Evolutionary conservation across 1,140 invertebrate species (phyloP), one percentile per base, ranked within the genome.

Genomic region (Matsumurasca onukii): DNA sequence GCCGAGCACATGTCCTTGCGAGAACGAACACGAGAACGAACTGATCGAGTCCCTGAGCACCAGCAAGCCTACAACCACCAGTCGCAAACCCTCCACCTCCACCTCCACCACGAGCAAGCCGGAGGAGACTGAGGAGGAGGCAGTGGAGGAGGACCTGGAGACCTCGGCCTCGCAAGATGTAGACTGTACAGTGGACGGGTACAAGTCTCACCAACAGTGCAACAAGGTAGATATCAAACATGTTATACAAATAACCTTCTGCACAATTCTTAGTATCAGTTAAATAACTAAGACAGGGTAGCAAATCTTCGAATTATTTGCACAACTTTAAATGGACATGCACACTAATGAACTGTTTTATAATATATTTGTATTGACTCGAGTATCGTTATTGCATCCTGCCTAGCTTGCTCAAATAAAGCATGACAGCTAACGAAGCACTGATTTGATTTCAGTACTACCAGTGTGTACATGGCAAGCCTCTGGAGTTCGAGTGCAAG

Each of bases 391-490:
- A n/a, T n/a, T n/a, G n/a, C n/a, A n/a, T n/a, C n/a, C n/a, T n/a
- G n/a, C n/a, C n/a, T n/a, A n/a, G n/a, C n/a, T n/a, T n/a, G n/a
- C n/a, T n/a, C n/a, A n/a, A n/a, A n/a, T n/a, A n/a, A n/a, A n/a
- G n/a, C n/a, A n/a, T n/a, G n/a, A n/a, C n/a, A n/a, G n/a, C n/a
- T n/a, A n/a, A n/a, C n/a, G n/a, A n/a, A n/a, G n/a, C n/a, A n/a
- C n/a, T n/a, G n/a, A n/a, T n/a, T n/a, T n/a, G n/a, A 76, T 84
- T 79, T 25, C 79, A 93, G 91, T 94, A 92, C 73, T 93, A 90
- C 79, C 84, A 89, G 62, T 94, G 92, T 75, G 88, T 89, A 3
- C 86, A 92, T 76, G 89, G 89, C 24, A 86, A 87, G 75, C 84
- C 86, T 3, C 79, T 88, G n/a, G 84, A 87, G 73, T 91, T 90